Evolutionary conservation across 2,113 vertebrate species (phyloP).

Genomic region (Baryphthengus martii): DNA sequence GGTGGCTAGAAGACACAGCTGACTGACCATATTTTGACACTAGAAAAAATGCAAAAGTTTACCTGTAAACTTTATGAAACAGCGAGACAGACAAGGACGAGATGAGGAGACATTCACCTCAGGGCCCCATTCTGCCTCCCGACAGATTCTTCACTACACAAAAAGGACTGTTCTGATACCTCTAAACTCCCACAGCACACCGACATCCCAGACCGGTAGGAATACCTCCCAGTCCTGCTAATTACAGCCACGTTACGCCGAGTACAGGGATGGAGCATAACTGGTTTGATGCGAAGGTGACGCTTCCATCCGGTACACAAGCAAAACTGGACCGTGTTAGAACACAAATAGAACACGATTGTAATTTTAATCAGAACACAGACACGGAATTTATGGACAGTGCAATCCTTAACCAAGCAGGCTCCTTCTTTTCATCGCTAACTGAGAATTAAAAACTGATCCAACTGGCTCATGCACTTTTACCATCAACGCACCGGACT

Average conservation of each 20-base stretch:
- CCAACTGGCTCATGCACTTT: conserved; percentile 43
- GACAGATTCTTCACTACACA: not conserved
- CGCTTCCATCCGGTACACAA: not conserved
- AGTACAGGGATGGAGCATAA: not conserved
- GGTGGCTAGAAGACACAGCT: not conserved
- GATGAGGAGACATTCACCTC: rapidly evolving
- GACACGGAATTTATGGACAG: not conserved
- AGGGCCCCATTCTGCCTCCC: not conserved
- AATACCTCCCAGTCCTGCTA: not conserved
- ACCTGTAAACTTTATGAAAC: not conserved
- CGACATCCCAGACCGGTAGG: not conserved
- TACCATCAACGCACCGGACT: not conserved
- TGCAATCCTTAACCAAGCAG: not conserved
- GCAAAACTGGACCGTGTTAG: not conserved
- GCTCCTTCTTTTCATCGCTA: not conserved
- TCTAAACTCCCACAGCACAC: not conserved
- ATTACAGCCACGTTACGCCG: not conserved
- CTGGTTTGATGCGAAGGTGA: not conserved
- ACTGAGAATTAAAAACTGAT: conserved; percentile 23
- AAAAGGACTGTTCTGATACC: not conserved
- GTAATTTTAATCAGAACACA: not conserved
- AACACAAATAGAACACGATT: not conserved
- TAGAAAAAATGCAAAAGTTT: not conserved
- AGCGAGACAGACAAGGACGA: not conserved
- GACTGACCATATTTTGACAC: not conserved